These are phyloP conservation scores for Apodemia duryi DNA, from an alignment of 2,888 invertebrate species.

Conservation along the genomic window DNA sequence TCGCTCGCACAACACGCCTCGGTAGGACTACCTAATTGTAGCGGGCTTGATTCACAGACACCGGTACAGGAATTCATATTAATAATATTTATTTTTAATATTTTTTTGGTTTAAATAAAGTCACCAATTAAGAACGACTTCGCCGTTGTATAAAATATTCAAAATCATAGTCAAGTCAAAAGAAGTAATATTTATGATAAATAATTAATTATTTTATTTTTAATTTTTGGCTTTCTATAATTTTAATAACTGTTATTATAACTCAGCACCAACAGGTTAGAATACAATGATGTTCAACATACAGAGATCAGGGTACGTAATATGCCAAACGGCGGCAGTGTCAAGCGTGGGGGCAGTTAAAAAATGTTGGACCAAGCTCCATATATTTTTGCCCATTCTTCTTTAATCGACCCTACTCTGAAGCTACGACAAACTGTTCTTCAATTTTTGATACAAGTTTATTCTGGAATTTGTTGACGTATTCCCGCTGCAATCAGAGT, in stretches of 20 bases:
- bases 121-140: conserved; percentile 16
- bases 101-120: conserved; percentile 15
- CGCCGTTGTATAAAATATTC: conserved; percentile 5
- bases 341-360: conserved; percentile 16
- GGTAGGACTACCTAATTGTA: neutral
- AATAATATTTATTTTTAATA: neutral
- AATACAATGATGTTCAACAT: conserved; percentile 5
- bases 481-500: too few species aligned
- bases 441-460: too few species aligned
- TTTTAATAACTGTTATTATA: neutral
- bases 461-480: too few species aligned
- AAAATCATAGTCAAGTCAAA: conserved; percentile 2
- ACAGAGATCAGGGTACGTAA: conserved; percentile 9
- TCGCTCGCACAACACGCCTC: neutral
- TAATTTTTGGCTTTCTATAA: neutral
- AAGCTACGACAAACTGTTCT: too few species aligned
- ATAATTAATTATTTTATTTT: neutral
- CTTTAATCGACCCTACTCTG: too few species aligned
- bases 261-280: conserved; percentile 6
- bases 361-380: conserved; percentile 14
- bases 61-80: neutral
- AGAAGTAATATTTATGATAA: conserved; percentile 8
- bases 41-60: neutral
- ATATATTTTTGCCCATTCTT: conserved; percentile 8
- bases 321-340: conserved; percentile 16